Evolutionary conservation across 2,113 vertebrate genomes (phyloP).

Genomic region (human (Homo sapiens)): DNA sequence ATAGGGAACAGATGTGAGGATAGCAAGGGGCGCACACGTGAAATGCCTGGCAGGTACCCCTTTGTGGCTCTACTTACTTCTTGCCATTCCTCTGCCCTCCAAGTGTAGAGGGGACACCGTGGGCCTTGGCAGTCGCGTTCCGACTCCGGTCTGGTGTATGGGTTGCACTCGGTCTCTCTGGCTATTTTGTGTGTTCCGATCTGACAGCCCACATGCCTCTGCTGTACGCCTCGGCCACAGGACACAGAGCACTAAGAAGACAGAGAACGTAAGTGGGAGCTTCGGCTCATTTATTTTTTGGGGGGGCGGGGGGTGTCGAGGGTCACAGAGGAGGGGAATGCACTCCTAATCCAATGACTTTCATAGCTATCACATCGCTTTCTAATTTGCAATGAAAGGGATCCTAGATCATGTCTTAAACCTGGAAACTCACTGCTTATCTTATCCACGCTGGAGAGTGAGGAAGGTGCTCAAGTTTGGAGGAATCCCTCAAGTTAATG

Average conservation of each 20-base stretch:
- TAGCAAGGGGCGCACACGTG: constrained; percentile 30
- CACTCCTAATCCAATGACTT: background rate
- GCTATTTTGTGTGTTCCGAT: constrained; percentile 76
- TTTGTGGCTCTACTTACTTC: constrained; percentile 84
- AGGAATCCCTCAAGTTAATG: background rate
- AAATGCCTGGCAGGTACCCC: constrained; percentile 37
- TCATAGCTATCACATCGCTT: background rate
- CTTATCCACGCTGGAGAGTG: background rate
- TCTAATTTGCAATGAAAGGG: background rate
- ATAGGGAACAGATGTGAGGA: constrained; percentile 39
- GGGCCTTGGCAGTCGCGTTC: constrained; percentile 87
- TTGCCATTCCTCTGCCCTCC: constrained; percentile 92
- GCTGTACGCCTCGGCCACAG: constrained; percentile 90
- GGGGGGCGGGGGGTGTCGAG: background rate
- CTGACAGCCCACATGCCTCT: constrained; percentile 88
- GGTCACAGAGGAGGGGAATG: constrained; percentile 8
- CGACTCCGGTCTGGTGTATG: constrained; percentile 80
- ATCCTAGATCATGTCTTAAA: background rate
- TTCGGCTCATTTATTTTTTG: background rate
- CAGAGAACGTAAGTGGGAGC: constrained; percentile 78
- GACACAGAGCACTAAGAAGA: constrained; percentile 91
- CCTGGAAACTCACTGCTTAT: background rate
- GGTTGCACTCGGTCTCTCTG: constrained; percentile 85
- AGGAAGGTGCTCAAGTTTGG: background rate
- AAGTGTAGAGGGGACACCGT: constrained; percentile 86